Percentiles rank a stretch among this genome's conserved stretches.
Evolutionary conservation across 2,113 vertebrate species (phyloP).

Genomic region (Willisornis vidua): DNA sequence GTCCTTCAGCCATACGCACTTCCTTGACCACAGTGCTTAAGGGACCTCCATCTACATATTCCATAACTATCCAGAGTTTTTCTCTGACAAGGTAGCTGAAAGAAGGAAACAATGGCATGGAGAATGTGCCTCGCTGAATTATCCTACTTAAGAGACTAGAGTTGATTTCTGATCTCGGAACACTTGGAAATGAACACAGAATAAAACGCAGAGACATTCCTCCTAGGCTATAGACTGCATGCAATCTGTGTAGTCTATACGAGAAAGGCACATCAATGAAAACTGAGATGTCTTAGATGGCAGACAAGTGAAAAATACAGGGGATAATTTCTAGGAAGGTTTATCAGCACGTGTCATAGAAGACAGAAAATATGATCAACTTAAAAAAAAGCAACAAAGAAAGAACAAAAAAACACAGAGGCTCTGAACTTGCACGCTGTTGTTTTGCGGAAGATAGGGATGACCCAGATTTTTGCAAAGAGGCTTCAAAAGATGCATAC

Average conservation of each 20-base stretch:
- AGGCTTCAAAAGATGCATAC: neutral
- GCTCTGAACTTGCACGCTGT: neutral
- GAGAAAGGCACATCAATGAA: neutral
- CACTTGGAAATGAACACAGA: neutral
- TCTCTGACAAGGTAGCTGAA: conserved; percentile 92
- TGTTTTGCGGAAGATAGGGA: neutral
- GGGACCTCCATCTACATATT: conserved; percentile 93
- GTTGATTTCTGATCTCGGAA: neutral
- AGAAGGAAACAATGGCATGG: neutral
- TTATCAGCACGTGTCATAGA: neutral
- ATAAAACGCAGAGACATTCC: neutral
- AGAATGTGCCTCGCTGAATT: neutral
- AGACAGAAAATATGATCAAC: neutral
- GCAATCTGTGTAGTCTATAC: neutral
- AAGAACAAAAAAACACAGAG: neutral
- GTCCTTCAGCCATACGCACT: conserved; percentile 93
- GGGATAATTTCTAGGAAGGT: neutral
- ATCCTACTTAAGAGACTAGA: neutral
- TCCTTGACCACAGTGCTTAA: conserved; percentile 93
- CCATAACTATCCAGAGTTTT: conserved; percentile 97
- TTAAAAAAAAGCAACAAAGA: neutral
- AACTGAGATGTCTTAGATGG: neutral
- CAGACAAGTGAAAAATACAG: neutral
- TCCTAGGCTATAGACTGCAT: neutral
- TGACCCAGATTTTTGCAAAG: neutral